Evolutionary conservation across 2,888 invertebrate species (phyloP).

Genomic region (Neoaliturus tenellus): DNA sequence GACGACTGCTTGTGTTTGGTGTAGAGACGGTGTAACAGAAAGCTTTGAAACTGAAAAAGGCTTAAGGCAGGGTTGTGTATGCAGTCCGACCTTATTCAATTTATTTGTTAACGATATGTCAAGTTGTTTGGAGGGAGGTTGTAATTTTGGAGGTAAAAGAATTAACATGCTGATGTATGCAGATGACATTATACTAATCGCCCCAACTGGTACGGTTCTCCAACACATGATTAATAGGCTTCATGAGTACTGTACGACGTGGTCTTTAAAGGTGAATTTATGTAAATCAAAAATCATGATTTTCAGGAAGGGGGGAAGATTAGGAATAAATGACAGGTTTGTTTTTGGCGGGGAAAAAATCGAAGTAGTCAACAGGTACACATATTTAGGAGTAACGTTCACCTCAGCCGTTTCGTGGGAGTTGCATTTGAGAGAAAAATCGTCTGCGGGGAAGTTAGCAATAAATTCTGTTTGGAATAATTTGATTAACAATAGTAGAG

Average conservation of each 20-base stretch:
- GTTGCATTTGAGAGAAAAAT: background rate
- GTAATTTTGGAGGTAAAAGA: constrained; percentile 46
- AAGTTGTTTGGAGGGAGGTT: background rate
- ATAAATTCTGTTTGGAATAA: constrained; percentile 23
- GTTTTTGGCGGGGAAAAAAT: background rate
- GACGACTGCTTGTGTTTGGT: too few relatives aligned
- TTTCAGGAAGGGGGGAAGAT: constrained; percentile 53
- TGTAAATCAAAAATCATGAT: constrained; percentile 60
- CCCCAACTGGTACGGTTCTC: too few relatives aligned
- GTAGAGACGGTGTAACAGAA: too few relatives aligned
- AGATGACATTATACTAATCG: too few relatives aligned
- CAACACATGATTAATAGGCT: too few relatives aligned
- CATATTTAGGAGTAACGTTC: constrained; percentile 8
- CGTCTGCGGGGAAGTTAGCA: background rate
- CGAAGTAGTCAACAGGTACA: constrained; percentile 11
- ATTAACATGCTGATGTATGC: constrained; percentile 56
- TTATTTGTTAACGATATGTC: too few relatives aligned
- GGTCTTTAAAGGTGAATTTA: too few relatives aligned
- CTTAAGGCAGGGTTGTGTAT: too few relatives aligned
- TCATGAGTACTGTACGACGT: too few relatives aligned
- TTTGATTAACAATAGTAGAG: background rate
- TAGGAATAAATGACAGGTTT: constrained; percentile 11
- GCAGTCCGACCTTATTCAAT: too few relatives aligned
- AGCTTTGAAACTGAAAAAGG: too few relatives aligned
- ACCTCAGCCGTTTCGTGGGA: background rate